phyloP scores from a whole-genome alignment of 2,113 vertebrate species.

The Myotis lucifugus region DNA sequence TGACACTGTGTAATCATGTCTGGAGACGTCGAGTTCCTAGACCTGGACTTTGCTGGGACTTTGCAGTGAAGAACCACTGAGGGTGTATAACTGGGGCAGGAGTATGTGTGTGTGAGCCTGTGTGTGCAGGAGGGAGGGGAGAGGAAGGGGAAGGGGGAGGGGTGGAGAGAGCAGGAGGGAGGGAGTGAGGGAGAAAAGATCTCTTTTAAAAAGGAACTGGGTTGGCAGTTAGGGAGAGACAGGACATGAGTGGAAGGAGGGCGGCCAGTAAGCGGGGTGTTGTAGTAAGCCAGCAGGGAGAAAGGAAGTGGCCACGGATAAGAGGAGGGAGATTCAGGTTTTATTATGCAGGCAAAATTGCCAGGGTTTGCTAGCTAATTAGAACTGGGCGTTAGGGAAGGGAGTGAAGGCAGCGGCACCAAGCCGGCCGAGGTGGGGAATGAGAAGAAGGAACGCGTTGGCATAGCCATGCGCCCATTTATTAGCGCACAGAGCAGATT shows the following conservation, averaged over 20 bases:
- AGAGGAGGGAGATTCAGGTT: neutral
- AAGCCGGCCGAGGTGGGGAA: neutral
- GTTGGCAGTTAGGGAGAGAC: neutral
- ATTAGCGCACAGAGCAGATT: neutral
- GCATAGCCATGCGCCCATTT: fast-evolving
- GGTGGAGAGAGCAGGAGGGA: neutral
- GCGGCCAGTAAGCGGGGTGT: neutral
- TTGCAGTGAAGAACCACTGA: neutral
- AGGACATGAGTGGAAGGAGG: neutral
- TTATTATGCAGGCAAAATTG: neutral
- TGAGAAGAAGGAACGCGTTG: neutral
- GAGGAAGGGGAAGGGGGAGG: no score
- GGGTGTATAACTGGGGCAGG: neutral
- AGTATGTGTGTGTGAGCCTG: neutral
- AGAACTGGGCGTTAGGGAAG: neutral
- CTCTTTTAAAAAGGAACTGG: neutral
- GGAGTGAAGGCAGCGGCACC: neutral
- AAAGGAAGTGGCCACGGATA: neutral
- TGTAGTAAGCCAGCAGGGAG: neutral
- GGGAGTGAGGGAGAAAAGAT: neutral
- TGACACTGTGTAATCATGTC: neutral
- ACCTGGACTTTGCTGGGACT: neutral
- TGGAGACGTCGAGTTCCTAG: neutral
- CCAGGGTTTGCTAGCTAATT: neutral
- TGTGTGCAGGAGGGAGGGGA: neutral